Conservation (phyloP, 2,888 invertebrate genomes). For the Hirtodrosophila trivittata region DNA sequence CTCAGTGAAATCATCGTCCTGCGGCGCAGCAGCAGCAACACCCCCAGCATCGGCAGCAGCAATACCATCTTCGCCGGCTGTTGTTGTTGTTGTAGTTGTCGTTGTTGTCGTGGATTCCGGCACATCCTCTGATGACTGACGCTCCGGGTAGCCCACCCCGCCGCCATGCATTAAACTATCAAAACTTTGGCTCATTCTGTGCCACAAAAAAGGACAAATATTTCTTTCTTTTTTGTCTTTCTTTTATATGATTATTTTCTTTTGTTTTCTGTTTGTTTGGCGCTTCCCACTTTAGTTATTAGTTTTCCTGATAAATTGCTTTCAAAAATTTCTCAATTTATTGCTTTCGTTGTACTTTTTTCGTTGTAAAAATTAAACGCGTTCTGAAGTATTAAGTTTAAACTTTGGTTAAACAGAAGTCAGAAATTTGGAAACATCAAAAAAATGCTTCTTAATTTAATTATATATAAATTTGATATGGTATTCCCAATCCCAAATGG, state of each 20-base stretch:
- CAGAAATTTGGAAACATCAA: no score
- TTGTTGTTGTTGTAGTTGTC: slow-evolving; percentile 51
- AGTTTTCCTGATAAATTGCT: slow-evolving; percentile 37
- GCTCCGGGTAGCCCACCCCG: slow-evolving; percentile 67
- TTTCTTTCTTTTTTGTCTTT: slow-evolving; percentile 7
- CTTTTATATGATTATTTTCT: slow-evolving; percentile 14
- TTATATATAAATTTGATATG: no score
- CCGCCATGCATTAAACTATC: slow-evolving; percentile 79
- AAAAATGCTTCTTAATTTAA: no score
- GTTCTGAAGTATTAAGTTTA: no score
- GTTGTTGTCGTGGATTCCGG: slow-evolving; percentile 74
- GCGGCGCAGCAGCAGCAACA: slow-evolving; percentile 63
- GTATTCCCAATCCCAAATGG: no score
- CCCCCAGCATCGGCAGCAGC: slow-evolving; percentile 34
- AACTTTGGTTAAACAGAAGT: no score
- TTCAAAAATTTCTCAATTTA: slow-evolving; percentile 17
- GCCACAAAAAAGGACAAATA: slow-evolving; percentile 18
- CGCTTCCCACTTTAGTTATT: slow-evolving; percentile 32
- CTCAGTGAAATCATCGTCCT: slow-evolving; percentile 79
- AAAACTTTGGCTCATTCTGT: slow-evolving; percentile 82
- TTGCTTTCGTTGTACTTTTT: background rate
- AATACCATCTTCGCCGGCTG: slow-evolving; percentile 64
- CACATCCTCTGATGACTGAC: slow-evolving; percentile 82
- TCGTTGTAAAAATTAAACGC: background rate
- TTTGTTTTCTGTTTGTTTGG: slow-evolving; percentile 23